phyloP scores from a whole-genome alignment of 2,888 invertebrate species.

The Eristalis arbustorum region DNA sequence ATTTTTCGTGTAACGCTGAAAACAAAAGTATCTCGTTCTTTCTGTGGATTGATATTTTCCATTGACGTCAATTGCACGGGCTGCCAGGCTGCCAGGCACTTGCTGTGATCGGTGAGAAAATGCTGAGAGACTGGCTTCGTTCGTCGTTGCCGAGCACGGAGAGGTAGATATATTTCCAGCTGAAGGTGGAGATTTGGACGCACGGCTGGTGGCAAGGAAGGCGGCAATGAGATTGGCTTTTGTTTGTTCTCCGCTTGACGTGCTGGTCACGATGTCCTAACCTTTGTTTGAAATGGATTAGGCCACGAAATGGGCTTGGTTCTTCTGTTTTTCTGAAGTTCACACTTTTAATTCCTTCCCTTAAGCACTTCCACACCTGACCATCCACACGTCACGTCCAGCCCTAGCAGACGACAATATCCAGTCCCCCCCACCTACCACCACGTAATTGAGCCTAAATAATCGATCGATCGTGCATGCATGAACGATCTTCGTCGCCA shows the following conservation, averaged over 20 bases:
- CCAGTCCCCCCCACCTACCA: not conserved
- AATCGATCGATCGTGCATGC: not conserved
- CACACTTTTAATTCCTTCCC: not conserved
- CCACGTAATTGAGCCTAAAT: not conserved
- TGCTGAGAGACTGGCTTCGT: too few relatives aligned
- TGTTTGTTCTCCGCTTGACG: not conserved
- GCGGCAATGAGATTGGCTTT: not conserved
- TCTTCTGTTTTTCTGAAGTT: not conserved
- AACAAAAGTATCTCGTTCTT: constrained; percentile 30
- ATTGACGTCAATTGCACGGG: constrained; percentile 46
- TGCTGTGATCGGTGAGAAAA: constrained; percentile 33
- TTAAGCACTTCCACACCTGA: not conserved
- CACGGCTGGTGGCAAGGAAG: not conserved
- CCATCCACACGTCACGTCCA: not conserved
- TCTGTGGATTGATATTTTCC: constrained; percentile 50
- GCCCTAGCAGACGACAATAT: not conserved
- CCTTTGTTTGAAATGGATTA: not conserved
- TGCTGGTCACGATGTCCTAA: not conserved
- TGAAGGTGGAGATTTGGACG: not conserved
- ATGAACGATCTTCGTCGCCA: not conserved
- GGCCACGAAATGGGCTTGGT: not conserved
- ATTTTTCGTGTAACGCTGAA: constrained; percentile 6
- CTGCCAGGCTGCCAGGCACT: constrained; percentile 24
- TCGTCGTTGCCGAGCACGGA: not conserved
- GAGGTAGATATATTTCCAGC: not conserved